Evolutionary conservation across 2,113 vertebrate genomes (phyloP), one percentile per base, ranked within the genome.

Genomic region (Ariopsis seemanni): DNA sequence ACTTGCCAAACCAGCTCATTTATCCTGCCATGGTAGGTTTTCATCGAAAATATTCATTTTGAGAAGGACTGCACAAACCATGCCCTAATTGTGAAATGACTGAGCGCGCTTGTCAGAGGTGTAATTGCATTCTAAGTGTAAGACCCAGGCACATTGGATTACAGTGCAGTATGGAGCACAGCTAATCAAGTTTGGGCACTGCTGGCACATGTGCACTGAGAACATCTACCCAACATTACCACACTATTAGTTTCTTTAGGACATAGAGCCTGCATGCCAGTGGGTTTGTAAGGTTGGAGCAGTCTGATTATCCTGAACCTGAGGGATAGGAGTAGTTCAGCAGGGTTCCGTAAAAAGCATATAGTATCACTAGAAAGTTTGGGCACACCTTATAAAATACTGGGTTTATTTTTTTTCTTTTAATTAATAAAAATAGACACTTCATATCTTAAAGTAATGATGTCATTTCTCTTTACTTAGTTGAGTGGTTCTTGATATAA

Each of bases 221-320:
- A 93, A 93, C 91, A 94, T 94, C 94, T 94, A 93, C 91, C 92
- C 88, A 93, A 92, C 91, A 93, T 94, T 93, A 93, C 90, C 88
- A 72, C 83, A 89, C 89, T 91, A 93, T 94, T 93, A 93, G 84
- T 89, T 91, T 91, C 90, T 91, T 90, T 90, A 71, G 74, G 89
- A 57, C 85, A 85, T 79, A 10, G 17, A 85, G 60, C 82, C 65
- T 85, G 82, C 60, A 69, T 85, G 42, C 42, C 75, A 80, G 34
- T 74, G 50, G 15, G 53, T 53, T 20, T 58, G 4, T 50, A 27
- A 25, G 6, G 15, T 55, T n/a, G 11, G 22, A 69, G 57, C 65
- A 77, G 58, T 60, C 71, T 52, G 67, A 60, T 78, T 83, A 57
- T 52, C 17, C 42, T 52, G 17, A 20, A 74, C n/a, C 62, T 67